Evolutionary conservation across 2,888 invertebrate genomes (phyloP), one percentile per base, ranked within the genome.

Genomic region (Poecilus cupreus): DNA sequence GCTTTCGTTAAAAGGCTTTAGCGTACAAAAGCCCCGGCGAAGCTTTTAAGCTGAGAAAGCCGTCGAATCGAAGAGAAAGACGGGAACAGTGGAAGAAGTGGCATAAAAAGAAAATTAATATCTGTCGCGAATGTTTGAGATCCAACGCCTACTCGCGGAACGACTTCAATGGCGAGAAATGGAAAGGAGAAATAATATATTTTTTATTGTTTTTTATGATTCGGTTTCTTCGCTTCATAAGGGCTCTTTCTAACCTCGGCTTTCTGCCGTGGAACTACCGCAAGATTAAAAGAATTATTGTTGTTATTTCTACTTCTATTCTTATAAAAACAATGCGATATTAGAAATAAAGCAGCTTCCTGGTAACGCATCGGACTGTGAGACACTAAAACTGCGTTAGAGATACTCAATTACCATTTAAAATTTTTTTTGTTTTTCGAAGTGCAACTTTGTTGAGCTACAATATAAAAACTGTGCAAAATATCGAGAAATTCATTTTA

Each of bases 51-150:
- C 76, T 51, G 10, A 49, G 20, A 51, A 60, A 26, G n/a, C 60
- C 22, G 22, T 20, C 32, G 16, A 20, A 60, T 4, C 60, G 60
- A 54, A 22, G 18, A 24, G 60, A 24, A 54, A 54, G 54, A 18
- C 10, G 20, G 20, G 18, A 54, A 54, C 13, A 8, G 32, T 13
- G n/a, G 54, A 76, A 76, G 76, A 76, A 49, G 39, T 78, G 64
- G 78, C 68, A 78, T 78, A 78, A 78, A 78, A 78, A 78, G 64
- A 78, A 76, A 78, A 78, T 78, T 78, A 78, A 78, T 78, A 78
- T 78, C 78, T 78, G 78, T 78, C 78, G 77, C 57, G 54, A 39
- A 39, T 32, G 60, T 77, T 37, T 43, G n/a, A 37, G 43, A 11
- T 26, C 32, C 51, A 24, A 24, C 16, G 60, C n/a, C 60, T 60